Evolutionary conservation across 2,888 invertebrate genomes (phyloP), one percentile per base, ranked within the genome.

Genomic region (Alloscopus bannaensis): DNA sequence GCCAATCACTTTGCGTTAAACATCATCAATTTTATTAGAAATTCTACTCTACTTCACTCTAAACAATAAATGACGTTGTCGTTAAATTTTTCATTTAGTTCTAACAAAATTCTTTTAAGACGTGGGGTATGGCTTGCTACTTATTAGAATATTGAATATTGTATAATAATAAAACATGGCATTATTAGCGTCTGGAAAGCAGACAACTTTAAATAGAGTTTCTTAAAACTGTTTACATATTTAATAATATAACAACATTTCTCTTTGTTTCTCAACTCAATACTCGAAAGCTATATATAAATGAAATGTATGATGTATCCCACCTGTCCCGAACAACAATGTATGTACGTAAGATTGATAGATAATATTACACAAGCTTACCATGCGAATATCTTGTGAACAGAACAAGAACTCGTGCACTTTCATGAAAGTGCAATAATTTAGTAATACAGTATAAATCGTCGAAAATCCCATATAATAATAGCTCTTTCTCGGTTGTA

Each of bases 121-220:
- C 40, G 55, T n/a, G n/a, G n/a, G n/a, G n/a, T 73, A 73, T 65
- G 72, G 64, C 64, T 73, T 64, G 72, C 64, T 73, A 45, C 45
- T 28, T 45, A 69, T 62, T n/a, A n/a, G n/a, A n/a, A n/a, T n/a
- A n/a, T n/a, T n/a, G n/a, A 55, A 28, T 73, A 73, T 65, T 52
- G 64, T 31, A 66, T 59, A 65, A 47, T 57, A 57, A 57, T 57
- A 75, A 66, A 75, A 75, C 75, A 75, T 75, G 75, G 75, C 75
- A 75, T 75, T 75, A 20, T 40, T 26, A 36, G 40, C n/a, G 59
- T 47, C 75, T 59, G 65, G 57, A 65, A 50, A 50, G 40, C 65
- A 73, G 72, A 47, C 75, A 66, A 62, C 57, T 65, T 72, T 72
- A 72, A 72, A 55, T 72, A 72, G 65, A 45, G 16, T n/a, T 57